Conservation (phyloP, 2,113 vertebrate genomes). For the Cephalopterus ornatus region DNA sequence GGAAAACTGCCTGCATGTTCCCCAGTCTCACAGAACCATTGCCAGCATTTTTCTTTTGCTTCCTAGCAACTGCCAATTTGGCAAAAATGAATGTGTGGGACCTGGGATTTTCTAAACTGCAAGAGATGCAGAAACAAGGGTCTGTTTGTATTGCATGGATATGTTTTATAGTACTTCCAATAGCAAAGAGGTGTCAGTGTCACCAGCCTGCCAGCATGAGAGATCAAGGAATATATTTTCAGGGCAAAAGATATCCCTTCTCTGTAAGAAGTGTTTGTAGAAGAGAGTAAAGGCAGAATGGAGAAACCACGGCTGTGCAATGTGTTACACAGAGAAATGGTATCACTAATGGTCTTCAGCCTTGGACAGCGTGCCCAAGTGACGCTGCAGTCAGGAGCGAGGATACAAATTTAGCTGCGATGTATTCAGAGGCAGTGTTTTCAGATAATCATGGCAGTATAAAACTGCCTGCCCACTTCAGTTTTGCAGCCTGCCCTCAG, state of each 20-base stretch:
- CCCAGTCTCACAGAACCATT: conserved; percentile 24
- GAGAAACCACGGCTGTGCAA: background rate
- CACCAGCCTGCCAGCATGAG: conserved; percentile 30
- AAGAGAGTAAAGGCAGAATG: background rate
- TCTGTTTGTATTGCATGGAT: conserved; percentile 31
- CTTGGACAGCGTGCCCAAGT: background rate
- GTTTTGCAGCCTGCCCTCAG: background rate
- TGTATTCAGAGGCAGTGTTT: background rate
- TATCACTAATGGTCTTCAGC: background rate
- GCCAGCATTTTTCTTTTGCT: conserved; percentile 60
- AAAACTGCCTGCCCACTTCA: background rate
- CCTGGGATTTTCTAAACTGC: conserved; percentile 50
- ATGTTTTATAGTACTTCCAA: conserved; percentile 35
- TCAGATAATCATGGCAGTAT: background rate
- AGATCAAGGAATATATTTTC: conserved; percentile 60
- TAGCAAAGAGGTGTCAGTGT: conserved; percentile 50
- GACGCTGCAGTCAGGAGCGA: background rate
- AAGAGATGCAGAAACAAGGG: conserved; percentile 60
- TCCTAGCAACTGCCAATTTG: conserved; percentile 62
- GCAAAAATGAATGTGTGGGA: conserved; percentile 52
- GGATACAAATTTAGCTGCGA: background rate
- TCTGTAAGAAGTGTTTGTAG: conserved; percentile 17
- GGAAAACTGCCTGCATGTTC: conserved; percentile 22
- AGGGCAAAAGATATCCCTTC: conserved; percentile 32
- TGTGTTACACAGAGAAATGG: too few species aligned